A percentile compares a stretch with the other conserved stretches of the same genome.
Evolutionary conservation across 2,113 vertebrate genomes (phyloP).

Genomic region (Salvelinus sp.): DNA sequence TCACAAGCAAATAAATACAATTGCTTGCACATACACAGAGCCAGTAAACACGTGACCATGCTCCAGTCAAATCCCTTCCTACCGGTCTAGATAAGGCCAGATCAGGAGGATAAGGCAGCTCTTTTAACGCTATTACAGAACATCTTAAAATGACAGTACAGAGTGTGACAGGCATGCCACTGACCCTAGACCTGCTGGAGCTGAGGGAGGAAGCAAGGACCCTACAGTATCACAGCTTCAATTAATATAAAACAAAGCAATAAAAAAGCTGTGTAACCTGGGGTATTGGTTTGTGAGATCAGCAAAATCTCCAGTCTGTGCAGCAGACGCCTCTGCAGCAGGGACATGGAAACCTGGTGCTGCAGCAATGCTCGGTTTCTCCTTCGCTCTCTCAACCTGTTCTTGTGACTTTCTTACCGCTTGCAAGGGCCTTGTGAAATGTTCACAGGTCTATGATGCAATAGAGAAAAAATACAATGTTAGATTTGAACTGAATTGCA

Average conservation of each 20-base stretch:
- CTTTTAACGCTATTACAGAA: slow-evolving; percentile 66
- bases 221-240: too few species aligned
- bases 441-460: slow-evolving; percentile 12
- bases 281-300: neutral
- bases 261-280: neutral
- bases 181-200: slow-evolving; percentile 37
- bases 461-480: slow-evolving; percentile 17
- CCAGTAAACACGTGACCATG: slow-evolving; percentile 15
- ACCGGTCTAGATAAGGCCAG: slow-evolving; percentile 59
- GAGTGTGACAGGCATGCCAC: slow-evolving; percentile 35
- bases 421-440: neutral
- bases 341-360: neutral
- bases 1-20: slow-evolving; percentile 22
- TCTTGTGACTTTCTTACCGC: neutral
- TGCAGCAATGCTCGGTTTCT: too few species aligned
- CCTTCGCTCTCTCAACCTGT: neutral
- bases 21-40: slow-evolving; percentile 26
- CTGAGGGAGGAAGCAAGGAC: too few species aligned
- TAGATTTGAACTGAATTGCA: slow-evolving; percentile 2
- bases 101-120: slow-evolving; percentile 64
- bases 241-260: neutral
- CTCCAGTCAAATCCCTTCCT: slow-evolving; percentile 57
- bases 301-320: neutral
- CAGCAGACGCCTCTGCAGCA: neutral
- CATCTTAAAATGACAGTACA: slow-evolving; percentile 58